phyloP scores from a whole-genome alignment of 2,113 vertebrate genomes.

The Aspidoscelis tigris region DNA sequence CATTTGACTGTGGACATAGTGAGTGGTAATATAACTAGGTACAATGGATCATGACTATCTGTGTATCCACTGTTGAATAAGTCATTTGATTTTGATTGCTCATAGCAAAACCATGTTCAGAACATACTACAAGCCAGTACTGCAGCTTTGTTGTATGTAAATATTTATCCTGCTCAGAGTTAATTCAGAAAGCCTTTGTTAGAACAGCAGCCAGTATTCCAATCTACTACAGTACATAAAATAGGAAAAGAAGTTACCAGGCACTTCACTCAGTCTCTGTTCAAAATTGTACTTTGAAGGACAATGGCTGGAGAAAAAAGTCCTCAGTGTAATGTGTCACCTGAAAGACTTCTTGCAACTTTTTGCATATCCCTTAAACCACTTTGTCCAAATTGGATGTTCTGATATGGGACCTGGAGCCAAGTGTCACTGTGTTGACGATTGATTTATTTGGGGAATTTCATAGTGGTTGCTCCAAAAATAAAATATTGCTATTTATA shows the following conservation, averaged over 20 bases:
- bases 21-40: neutral
- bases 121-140: neutral
- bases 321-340: conserved; percentile 15
- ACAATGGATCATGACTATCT: conserved; percentile 11
- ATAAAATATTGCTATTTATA: neutral
- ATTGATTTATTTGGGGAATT: conserved; percentile 23
- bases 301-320: conserved; percentile 33
- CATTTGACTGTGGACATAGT: conserved; percentile 22
- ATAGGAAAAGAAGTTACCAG: conserved; percentile 4
- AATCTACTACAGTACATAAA: conserved; percentile 31
- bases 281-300: conserved; percentile 38
- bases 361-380: neutral
- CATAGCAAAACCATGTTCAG: conserved; percentile 33
- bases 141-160: conserved; percentile 35
- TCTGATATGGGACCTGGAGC: conserved; percentile 10
- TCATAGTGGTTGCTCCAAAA: conserved; percentile 32
- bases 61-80: conserved; percentile 13
- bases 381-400: conserved; percentile 4
- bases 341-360: conserved; percentile 34
- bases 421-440: neutral
- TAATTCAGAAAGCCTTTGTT: conserved; percentile 20
- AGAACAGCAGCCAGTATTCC: conserved; percentile 38
- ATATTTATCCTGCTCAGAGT: conserved; percentile 30
- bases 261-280: conserved; percentile 41
- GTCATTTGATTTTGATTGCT: conserved; percentile 1